Evolutionary conservation across 2,888 invertebrate species (phyloP).

Genomic region (Hemicrepidius hirtus): DNA sequence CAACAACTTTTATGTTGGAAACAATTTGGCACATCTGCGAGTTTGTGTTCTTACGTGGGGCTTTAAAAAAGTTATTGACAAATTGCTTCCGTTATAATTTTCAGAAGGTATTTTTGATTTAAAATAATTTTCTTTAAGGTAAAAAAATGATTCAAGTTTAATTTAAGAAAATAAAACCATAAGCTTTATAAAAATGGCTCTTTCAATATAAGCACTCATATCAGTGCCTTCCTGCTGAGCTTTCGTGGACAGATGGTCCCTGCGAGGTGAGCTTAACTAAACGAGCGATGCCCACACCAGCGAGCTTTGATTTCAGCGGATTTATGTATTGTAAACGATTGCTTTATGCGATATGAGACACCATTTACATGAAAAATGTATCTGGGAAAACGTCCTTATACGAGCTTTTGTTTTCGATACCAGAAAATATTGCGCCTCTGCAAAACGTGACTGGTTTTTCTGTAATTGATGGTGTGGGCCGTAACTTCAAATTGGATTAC

Average conservation of each 20-base stretch:
- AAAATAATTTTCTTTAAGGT: too few relatives aligned
- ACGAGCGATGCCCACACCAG: constrained; percentile 65
- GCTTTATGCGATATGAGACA: constrained; percentile 74
- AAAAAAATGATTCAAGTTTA: neutral
- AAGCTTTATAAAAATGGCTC: constrained; percentile 19
- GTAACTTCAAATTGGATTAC: constrained; percentile 52
- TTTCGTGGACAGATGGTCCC: constrained; percentile 66
- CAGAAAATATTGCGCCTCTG: constrained; percentile 71
- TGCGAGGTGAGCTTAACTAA: constrained; percentile 69
- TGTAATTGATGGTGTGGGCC: constrained; percentile 69
- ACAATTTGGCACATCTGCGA: too few relatives aligned
- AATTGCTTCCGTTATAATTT: too few relatives aligned
- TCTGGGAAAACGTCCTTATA: constrained; percentile 71
- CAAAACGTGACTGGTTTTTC: constrained; percentile 70
- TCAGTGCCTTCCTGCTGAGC: constrained; percentile 49
- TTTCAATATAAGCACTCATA: constrained; percentile 32
- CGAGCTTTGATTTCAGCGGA: constrained; percentile 73
- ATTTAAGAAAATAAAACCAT: constrained; percentile 8
- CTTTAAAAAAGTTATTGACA: too few relatives aligned
- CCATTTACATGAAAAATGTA: constrained; percentile 74
- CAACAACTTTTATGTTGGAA: neutral
- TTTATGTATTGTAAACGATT: constrained; percentile 74
- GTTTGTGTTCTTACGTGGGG: too few relatives aligned
- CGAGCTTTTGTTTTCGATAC: constrained; percentile 73
- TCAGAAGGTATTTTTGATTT: too few relatives aligned